Conservation (phyloP, 2,797 vertebrate species). For the Rousettus madagascariensis region DNA sequence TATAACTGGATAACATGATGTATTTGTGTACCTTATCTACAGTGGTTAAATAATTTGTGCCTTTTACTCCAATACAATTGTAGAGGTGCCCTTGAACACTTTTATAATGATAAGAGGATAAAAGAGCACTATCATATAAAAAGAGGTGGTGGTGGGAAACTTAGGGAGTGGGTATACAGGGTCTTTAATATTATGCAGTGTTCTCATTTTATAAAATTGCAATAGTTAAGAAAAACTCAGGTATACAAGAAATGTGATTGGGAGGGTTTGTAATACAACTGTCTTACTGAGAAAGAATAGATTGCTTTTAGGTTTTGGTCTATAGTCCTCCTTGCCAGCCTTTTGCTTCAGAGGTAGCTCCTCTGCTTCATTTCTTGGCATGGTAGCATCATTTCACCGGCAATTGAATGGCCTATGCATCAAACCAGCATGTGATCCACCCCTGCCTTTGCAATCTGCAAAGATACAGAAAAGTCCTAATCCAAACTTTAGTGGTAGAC, state of each 20-base stretch:
- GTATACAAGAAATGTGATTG: not conserved
- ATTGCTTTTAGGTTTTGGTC: constrained; percentile 1
- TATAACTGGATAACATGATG: not conserved
- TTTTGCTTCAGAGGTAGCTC: not conserved
- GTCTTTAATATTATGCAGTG: not conserved
- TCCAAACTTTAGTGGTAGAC: not conserved
- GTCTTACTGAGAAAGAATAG: not conserved
- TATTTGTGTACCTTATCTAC: not conserved
- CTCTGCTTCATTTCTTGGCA: not conserved
- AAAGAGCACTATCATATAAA: not conserved
- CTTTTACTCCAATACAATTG: not conserved
- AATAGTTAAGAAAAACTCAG: not conserved
- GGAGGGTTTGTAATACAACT: not conserved
- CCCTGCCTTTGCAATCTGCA: not conserved
- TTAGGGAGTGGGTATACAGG: not conserved
- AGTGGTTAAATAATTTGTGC: not conserved
- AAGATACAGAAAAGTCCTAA: not conserved
- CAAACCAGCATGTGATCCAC: not conserved
- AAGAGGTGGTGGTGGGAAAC: not conserved
- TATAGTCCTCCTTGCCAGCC: not conserved
- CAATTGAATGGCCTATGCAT: not conserved
- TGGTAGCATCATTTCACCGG: not conserved
- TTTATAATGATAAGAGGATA: not conserved
- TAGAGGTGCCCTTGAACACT: not conserved
- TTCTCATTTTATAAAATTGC: not conserved